phyloP scores from a whole-genome alignment of 2,888 invertebrate species.

The Drosophila kambysellisi region DNA sequence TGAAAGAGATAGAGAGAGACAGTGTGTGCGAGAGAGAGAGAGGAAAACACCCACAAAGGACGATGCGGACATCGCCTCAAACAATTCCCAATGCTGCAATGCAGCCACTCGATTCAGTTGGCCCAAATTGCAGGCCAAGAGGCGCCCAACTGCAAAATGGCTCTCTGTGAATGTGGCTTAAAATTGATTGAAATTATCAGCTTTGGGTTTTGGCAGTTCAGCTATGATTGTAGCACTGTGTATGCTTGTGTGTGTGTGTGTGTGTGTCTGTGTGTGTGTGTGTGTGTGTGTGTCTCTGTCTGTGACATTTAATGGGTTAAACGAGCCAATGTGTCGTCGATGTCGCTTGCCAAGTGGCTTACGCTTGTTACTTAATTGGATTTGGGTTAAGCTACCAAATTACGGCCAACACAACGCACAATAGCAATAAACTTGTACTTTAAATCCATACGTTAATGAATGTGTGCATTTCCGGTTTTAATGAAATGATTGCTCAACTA shows the following conservation, averaged over 20 bases:
- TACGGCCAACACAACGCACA: constrained; percentile 72
- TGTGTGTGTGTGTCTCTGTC: constrained; percentile 7
- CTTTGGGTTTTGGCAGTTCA: constrained; percentile 76
- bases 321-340: constrained; percentile 80
- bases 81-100: constrained; percentile 31
- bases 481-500: constrained; percentile 69
- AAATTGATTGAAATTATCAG: constrained; percentile 82
- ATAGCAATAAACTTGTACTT: constrained; percentile 74
- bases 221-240: constrained; percentile 20
- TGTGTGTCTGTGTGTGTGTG: background rate
- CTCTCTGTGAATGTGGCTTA: constrained; percentile 63
- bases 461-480: constrained; percentile 31
- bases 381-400: constrained; percentile 76
- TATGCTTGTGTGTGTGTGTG: constrained; percentile 4
- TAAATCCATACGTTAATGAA: constrained; percentile 35
- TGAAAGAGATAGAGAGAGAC: background rate
- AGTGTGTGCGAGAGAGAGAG: constrained; percentile 5
- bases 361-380: constrained; percentile 80
- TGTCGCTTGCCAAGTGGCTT: constrained; percentile 79
- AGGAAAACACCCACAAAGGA: constrained; percentile 28
- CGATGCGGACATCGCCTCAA: constrained; percentile 6
- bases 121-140: constrained; percentile 52
- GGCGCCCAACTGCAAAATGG: constrained; percentile 61
- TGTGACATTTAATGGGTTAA: constrained; percentile 74
- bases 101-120: constrained; percentile 28